Evolutionary conservation across 2,888 invertebrate species (phyloP), one percentile per base, ranked within the genome.

Genomic region (Fragum fragum): DNA sequence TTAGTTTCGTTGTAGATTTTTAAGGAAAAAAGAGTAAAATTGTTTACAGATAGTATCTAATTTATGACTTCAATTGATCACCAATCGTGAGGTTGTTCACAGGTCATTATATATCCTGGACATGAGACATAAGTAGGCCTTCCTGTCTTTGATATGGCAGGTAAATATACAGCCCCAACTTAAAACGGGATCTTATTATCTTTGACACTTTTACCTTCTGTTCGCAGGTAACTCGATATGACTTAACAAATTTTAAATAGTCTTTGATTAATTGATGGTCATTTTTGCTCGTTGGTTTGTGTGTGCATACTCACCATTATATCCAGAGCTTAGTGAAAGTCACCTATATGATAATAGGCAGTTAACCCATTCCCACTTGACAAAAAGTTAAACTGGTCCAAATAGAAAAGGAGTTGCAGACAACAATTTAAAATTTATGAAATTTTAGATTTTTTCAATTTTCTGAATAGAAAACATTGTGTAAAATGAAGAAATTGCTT

Each of bases 101-200:
- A 29, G 68, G 36, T 36, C 32, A 53, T 57, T 69, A 69, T 66
- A 66, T 66, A 21, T 66, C 42, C 66, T 26, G 26, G 71, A 21
- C 71, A 21, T 23, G 66, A 76, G 72, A 52, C 63, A 77, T 55
- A 76, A 82, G 82, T 68, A 73, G 68, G 47, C 68, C 53, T 82
- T 82, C 75, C 78, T 68, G 78, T 82, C 75, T 75, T 82, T 82
- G 72, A 82, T 75, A 68, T 53, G 52, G 28, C 78, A 52, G 68
- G 74, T 75, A 78, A 82, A 82, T 75, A 82, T 68, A 70, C 52
- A 52, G 70, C 72, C 42, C 21, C 21, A 36, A 42, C 11, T 42
- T 23, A 26, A n/a, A 16, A 26, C n/a, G 18, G 66, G 66, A 66
- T 23, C 66, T 66, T 66, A 42, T 26, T 66, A 42, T 66, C 66